Evolutionary conservation across 2,113 vertebrate species (phyloP), one percentile per base, ranked within the genome.

Genomic region (Larimichthys polyactis): DNA sequence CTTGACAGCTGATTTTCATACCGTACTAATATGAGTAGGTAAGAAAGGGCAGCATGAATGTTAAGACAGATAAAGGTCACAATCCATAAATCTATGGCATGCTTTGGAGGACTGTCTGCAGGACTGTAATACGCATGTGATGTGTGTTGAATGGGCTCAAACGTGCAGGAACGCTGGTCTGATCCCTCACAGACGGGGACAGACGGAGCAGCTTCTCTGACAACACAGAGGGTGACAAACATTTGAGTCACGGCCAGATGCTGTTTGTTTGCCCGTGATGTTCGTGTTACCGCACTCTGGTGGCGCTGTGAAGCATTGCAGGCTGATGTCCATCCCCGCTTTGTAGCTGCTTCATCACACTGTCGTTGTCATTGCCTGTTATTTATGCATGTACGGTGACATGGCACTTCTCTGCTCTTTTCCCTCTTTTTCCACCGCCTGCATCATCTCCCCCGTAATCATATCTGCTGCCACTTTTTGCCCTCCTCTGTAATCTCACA

Each of bases 221-320:
- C 85, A 86, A 78, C 80, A 88, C 84, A 82, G 71, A 90, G 89
- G 90, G 82, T 90, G 89, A 92, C 89, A 90, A 92, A 92, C 86
- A 89, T 91, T 92, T 91, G 87, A 93, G 92, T 92, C 91, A 91
- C 78, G 1, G 81, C 90, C 92, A 93, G 90, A 91, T 90, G 88
- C 92, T 91, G 90, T 86, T 89, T 85, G 84, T 85, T 71, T 78
- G 75, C 59, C 59, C 43, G 83, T 63, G 52, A 67, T 80, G 58
- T 49, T 74, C 82, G 1, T 19, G 20, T 62, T 88, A 67, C 89
- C 88, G 91, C 92, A 46, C 92, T 87, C 93, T 94, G 89, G 76
- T 91, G 93, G 90, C 3, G 10, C 9, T 49, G 22, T 16, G 24
- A 14, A 59, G 90, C 57, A 92, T 19, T 20, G 78, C 93, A 83